phyloP scores from a whole-genome alignment of 2,113 vertebrate genomes.

The Girardinichthys multiradiatus region DNA sequence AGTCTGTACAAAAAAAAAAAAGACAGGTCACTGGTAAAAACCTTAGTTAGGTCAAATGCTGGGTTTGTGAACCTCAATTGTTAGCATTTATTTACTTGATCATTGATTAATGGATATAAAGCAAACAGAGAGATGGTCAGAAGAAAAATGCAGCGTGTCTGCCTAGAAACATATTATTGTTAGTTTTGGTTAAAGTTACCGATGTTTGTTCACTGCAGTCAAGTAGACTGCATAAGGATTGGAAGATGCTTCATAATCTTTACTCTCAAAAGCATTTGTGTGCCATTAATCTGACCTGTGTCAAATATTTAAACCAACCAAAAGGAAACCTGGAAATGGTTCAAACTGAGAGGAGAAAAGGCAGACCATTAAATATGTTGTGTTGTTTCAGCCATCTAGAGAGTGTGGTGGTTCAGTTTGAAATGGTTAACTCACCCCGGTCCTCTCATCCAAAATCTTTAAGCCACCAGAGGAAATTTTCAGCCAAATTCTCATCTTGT shows the following conservation, averaged over 20 bases:
- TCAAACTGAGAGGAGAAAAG: neutral
- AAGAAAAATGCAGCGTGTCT: neutral
- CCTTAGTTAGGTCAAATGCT: neutral
- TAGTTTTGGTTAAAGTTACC: no score
- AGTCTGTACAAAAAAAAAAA: neutral
- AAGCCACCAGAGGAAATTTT: conserved; percentile 74
- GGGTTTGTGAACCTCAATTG: neutral
- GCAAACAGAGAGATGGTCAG: neutral
- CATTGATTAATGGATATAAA: no score
- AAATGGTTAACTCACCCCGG: conserved; percentile 63
- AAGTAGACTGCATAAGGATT: neutral
- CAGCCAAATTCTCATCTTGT: conserved; percentile 82
- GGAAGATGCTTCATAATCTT: neutral
- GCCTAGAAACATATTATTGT: neutral
- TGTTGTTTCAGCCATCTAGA: no score
- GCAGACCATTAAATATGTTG: no score
- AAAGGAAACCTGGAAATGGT: no score
- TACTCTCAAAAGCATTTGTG: neutral
- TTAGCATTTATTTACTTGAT: neutral
- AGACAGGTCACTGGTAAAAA: neutral
- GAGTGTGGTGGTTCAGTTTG: neutral
- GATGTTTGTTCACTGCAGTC: neutral
- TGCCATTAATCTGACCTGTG: no score
- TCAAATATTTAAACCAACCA: neutral
- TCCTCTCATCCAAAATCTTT: conserved; percentile 78